phyloP scores from a whole-genome alignment of 2,888 invertebrate species.

The Himalopsyche tibetana region DNA sequence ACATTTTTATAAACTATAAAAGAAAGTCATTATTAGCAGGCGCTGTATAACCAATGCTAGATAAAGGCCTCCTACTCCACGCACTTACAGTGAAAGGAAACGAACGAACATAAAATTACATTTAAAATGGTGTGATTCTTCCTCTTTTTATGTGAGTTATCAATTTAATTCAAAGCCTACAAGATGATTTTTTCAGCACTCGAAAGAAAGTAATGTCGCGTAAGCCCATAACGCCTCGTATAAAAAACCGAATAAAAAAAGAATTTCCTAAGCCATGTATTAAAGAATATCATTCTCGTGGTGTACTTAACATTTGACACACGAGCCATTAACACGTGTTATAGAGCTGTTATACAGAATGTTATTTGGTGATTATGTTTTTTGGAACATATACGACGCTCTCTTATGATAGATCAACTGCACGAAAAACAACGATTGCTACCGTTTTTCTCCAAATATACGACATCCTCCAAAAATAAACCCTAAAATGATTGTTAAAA shows the following conservation, averaged over 20 bases:
- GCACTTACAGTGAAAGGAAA: background rate
- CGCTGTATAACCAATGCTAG: no score
- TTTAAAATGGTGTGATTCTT: slow-evolving; percentile 36
- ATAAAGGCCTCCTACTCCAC: no score
- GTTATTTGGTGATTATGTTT: no score
- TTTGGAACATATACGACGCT: no score
- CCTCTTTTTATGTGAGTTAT: slow-evolving; percentile 37
- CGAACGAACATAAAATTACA: slow-evolving; percentile 21
- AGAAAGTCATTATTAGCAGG: no score
- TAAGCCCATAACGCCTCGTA: slow-evolving; percentile 31
- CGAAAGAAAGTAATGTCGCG: slow-evolving; percentile 38
- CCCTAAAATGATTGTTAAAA: no score
- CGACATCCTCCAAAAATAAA: no score
- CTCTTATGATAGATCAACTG: no score
- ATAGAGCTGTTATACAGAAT: no score
- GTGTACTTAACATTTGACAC: background rate
- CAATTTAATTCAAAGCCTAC: slow-evolving; percentile 42
- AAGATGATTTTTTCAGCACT: slow-evolving; percentile 42
- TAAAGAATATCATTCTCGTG: slow-evolving; percentile 31
- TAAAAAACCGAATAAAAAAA: slow-evolving; percentile 39
- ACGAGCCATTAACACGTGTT: background rate
- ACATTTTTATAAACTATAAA: no score
- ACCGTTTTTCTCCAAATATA: no score
- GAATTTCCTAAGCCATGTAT: slow-evolving; percentile 39
- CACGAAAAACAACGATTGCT: no score